Conservation (phyloP, 2,888 invertebrate species). For the Conchocele bisecta region DNA sequence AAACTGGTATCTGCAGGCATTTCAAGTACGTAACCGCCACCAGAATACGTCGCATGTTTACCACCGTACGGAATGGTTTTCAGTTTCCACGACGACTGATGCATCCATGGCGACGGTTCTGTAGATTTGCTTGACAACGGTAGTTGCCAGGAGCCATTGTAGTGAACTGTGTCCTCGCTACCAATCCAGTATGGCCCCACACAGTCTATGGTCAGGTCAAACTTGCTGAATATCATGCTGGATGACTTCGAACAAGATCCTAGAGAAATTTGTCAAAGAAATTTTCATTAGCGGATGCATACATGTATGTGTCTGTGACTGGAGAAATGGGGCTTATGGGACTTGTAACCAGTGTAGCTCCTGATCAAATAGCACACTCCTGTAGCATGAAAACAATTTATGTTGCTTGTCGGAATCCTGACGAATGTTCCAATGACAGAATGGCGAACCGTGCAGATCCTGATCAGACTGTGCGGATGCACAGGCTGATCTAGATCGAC, state of each 20-base stretch:
- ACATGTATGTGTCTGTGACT: no score
- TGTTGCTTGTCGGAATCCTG: no score
- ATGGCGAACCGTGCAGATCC: no score
- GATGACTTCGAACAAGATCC: conserved; percentile 26
- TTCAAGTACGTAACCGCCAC: conserved; percentile 67
- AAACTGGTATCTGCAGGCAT: conserved; percentile 35
- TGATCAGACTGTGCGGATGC: no score
- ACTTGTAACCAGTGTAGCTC: no score
- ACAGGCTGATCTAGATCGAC: no score
- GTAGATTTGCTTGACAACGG: conserved; percentile 2
- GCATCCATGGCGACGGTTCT: conserved; percentile 50
- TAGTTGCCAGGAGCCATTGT: conserved; percentile 57
- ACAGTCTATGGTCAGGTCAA: conserved; percentile 45
- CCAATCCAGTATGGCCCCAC: conserved; percentile 55
- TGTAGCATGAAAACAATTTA: no score
- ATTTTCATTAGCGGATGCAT: no score
- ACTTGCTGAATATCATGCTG: conserved; percentile 17
- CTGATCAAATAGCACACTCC: no score
- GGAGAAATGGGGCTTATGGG: no score
- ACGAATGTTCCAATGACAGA: no score
- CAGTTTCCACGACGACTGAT: conserved; percentile 61
- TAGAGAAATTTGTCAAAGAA: no score
- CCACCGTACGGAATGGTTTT: conserved; percentile 63
- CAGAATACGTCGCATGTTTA: conserved; percentile 67
- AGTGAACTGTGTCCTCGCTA: conserved; percentile 55